Base-by-base conservation (phyloP, 2,888 invertebrate genomes). In the Agrochola lota region DNA sequence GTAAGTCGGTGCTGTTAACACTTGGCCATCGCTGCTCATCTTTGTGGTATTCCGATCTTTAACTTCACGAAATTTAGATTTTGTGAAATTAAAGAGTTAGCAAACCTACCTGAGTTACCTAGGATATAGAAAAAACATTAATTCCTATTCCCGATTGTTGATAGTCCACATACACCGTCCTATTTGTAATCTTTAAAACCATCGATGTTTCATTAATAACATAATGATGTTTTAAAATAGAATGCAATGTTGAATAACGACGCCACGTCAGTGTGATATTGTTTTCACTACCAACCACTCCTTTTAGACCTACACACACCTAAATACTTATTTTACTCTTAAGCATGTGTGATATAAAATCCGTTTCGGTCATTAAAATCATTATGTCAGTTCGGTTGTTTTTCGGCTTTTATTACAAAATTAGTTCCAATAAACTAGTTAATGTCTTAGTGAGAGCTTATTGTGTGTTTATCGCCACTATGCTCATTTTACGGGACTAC, bases 321-420 rank as follows among this genome's bases (percentile, higher is more conserved):
- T 0, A 0, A 55, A 7, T 17, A 35, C 2, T 49, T 35, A 35
- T 35, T 30, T 74, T 30, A 26, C 49, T 40, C 12, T 1, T 23
- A 40, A 35, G 35, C 2, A 77, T 77, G 77, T 2, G 4, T 26
- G 5, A 7, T 35, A 2, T 77, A 46, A 55, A 23, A 12, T 57
- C 52, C 15, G 26, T 49, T 5, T 0, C 40, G 8, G 49, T 55
- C 7, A 55, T 78, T 17, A 7, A 46, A 79, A 55, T 17, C 3
- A 70, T 79, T 12, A 62, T 78, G 60, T 6, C 8, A 1, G 2
- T 70, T 57, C 62, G 46, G 4, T n/a, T 78, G 4, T 11, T 70
- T 35, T 55, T 8, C 0, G 80, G 77, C 26, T 57, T 71, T 40
- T 78, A 69, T 23, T 69, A 26, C 55, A 63, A 63, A 9, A 26